phyloP scores from a whole-genome alignment of 2,797 vertebrate genomes.

The Nasua narica region DNA sequence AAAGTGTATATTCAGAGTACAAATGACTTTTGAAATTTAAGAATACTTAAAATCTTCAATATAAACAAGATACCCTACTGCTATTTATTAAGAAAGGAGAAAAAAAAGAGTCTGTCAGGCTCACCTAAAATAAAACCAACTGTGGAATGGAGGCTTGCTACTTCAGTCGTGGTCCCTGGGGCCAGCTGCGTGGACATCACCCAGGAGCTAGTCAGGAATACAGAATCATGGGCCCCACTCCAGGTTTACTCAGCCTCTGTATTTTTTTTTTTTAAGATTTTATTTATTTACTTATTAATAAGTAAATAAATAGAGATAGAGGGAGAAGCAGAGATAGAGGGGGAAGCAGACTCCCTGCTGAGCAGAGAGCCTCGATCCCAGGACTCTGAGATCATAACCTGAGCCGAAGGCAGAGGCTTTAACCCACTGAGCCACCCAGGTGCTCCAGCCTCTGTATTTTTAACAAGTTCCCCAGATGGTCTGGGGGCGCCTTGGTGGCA shows the following conservation, averaged over 20 bases:
- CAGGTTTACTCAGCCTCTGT: neutral
- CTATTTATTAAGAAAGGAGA: neutral
- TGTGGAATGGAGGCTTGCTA: neutral
- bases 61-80: neutral
- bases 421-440: too few species aligned
- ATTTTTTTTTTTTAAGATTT: too few species aligned
- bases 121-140: slow-evolving; percentile 30
- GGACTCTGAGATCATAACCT: too few species aligned
- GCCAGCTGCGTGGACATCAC: neutral
- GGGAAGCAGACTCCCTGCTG: too few species aligned
- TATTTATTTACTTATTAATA: too few species aligned
- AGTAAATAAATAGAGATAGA: too few species aligned
- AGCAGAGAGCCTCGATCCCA: too few species aligned
- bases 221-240: neutral
- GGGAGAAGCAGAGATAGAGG: too few species aligned
- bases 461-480: neutral
- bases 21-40: slow-evolving; percentile 22
- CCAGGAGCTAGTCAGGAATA: neutral
- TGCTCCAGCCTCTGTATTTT: neutral
- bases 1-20: neutral
- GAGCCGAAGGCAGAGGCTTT: too few species aligned
- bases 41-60: neutral
- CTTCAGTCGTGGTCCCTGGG: neutral
- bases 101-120: neutral
- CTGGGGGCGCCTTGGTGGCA: neutral